These are phyloP conservation scores for Morelia viridis DNA, from an alignment of 2,797 vertebrate genomes.

Conservation along the genomic window DNA sequence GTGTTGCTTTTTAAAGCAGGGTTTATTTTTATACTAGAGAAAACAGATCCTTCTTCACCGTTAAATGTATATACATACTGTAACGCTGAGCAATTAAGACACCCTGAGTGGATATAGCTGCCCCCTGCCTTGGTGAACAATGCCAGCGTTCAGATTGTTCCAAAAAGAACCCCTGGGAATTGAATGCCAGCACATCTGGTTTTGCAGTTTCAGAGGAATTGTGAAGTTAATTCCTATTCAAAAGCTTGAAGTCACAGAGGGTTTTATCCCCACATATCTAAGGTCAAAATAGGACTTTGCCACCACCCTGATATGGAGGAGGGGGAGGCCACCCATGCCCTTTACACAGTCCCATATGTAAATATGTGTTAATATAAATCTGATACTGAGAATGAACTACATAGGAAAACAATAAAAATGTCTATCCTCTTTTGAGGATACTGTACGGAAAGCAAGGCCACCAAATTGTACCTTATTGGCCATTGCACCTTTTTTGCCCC, in stretches of 20 bases:
- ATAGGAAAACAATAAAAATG: background rate
- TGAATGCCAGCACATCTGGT: constrained; percentile 72
- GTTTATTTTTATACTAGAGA: background rate
- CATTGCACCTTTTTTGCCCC: background rate
- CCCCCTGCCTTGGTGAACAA: constrained; percentile 69
- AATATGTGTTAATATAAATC: constrained; percentile 21
- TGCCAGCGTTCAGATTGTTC: constrained; percentile 71
- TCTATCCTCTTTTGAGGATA: background rate
- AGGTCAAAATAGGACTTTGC: constrained; percentile 27
- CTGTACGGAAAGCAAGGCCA: background rate
- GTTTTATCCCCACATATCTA: constrained; percentile 19
- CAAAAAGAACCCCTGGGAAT: constrained; percentile 66
- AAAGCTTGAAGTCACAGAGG: constrained; percentile 34
- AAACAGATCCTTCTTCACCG: background rate
- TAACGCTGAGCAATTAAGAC: constrained; percentile 66
- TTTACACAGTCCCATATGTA: constrained; percentile 20
- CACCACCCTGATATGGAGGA: background rate
- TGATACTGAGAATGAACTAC: background rate
- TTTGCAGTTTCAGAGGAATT: constrained; percentile 66
- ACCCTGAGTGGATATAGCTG: constrained; percentile 68
- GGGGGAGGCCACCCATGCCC: constrained; percentile 11
- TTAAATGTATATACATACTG: constrained; percentile 65
- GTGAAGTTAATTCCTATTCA: constrained; percentile 68
- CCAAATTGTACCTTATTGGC: background rate
- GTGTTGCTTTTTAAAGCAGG: background rate